Base-by-base conservation (phyloP, 2,888 invertebrate genomes). In the Ecliptopera silaceata region DNA sequence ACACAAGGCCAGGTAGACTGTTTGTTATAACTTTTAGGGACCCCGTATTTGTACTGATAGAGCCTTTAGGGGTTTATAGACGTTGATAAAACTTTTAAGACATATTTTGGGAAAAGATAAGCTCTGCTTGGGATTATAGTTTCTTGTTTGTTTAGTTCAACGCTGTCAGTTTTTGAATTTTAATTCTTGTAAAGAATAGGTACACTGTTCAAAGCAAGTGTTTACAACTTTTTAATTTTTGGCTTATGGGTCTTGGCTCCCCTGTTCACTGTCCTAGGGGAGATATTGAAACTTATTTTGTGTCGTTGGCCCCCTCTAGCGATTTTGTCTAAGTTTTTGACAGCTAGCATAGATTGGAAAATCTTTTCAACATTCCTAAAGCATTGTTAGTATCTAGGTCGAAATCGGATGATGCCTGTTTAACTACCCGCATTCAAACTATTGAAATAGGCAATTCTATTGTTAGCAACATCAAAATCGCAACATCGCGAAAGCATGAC, bases 401-500 rank as follows among this genome's bases (percentile, higher is more conserved):
- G 32, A 38, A 26, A 47, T 38, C 44, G 32, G 46, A 45, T 50
- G 32, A 18, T 51, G 46, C 41, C 44, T 46, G 32, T 46, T 18
- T 15, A 20, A 41, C 43, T 42, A 39, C 32, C 39, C 32, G 31
- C 12, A 20, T 34, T 18, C 18, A 44, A 22, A 18, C 50, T 47
- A 50, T 50, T 38, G 12, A 39, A 48, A 53, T 36, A 54, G 12
- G 45, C 54, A 57, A 60, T 56, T 56, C 52, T 50, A 59, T 61
- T 64, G 66, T 64, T 53, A 42, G 46, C 48, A 36, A 36, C 8
- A 13, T 15, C 46, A 56, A 61, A 63, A 60, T 60, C 42, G 61
- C 64, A 59, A 53, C 45, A 66, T 63, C 47, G 55, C 50, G 65
- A 65, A 61, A 65, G 61, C 64, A 65, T 66, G 59, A 63, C 67